phyloP scores from a whole-genome alignment of 2,113 vertebrate species.

The Fukomys damarensis region DNA sequence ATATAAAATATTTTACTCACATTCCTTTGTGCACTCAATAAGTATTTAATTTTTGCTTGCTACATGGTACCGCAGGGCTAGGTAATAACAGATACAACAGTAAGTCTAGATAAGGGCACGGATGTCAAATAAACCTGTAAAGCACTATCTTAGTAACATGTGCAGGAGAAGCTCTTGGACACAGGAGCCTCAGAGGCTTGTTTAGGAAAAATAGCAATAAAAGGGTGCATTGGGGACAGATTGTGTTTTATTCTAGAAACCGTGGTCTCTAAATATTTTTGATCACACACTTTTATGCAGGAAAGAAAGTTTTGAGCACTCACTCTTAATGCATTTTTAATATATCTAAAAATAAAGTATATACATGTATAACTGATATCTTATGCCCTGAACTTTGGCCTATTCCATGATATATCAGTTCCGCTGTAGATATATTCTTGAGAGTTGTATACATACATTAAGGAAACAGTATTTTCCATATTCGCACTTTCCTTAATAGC shows the following conservation, averaged over 20 bases:
- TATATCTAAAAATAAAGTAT: conserved; percentile 15
- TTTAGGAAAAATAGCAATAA: background rate
- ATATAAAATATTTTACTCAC: background rate
- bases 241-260: background rate
- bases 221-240: background rate
- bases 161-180: background rate
- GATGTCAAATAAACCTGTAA: background rate
- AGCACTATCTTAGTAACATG: background rate
- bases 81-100: background rate
- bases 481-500: background rate
- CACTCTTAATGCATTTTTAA: background rate
- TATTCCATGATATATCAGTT: background rate
- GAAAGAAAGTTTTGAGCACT: background rate
- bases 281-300: background rate
- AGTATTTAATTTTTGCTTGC: background rate
- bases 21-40: background rate
- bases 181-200: background rate
- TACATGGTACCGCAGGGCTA: background rate
- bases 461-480: background rate
- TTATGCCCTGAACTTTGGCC: background rate
- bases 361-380: background rate
- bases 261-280: background rate
- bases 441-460: background rate
- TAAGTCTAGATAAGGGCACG: background rate
- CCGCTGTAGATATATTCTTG: background rate